phyloP scores from a whole-genome alignment of 1,140 invertebrate genomes.

The Eupristina koningsbergeri region DNA sequence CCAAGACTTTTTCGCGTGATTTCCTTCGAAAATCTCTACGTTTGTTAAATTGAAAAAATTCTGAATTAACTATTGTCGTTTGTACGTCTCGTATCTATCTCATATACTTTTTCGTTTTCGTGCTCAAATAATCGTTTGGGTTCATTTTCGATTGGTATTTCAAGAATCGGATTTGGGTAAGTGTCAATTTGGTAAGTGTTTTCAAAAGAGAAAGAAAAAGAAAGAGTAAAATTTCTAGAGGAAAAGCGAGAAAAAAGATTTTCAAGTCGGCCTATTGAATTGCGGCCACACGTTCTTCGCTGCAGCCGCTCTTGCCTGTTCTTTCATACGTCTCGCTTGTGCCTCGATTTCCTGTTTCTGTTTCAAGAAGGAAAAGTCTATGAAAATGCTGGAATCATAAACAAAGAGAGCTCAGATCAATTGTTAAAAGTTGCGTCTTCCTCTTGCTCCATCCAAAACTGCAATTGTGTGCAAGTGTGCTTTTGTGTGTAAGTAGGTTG shows the following conservation, averaged over 20 bases:
- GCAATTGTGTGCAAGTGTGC: not conserved
- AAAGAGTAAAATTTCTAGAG: not conserved
- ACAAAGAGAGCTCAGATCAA: conserved; percentile 54
- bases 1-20: not conserved
- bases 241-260: not conserved
- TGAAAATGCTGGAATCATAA: conserved; percentile 79
- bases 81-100: not conserved
- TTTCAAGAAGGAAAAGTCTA: conserved; percentile 86
- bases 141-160: conserved; percentile 11
- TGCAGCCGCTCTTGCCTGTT: conserved; percentile 67
- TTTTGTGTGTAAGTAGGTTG: not conserved
- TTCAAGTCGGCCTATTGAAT: conserved; percentile 69
- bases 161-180: not conserved
- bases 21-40: not conserved
- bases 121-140: conserved; percentile 22
- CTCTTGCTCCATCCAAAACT: not conserved
- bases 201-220: not conserved
- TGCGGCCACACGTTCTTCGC: conserved; percentile 73
- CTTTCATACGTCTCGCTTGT: conserved; percentile 72
- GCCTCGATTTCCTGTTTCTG: conserved; percentile 81
- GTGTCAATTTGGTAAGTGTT: not conserved
- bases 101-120: conserved; percentile 7
- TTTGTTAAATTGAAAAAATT: too few relatives aligned
- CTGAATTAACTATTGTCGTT: conserved; percentile 11
- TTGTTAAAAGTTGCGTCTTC: conserved; percentile 38